Conservation (phyloP, 2,113 vertebrate species). For the Pangasianodon hypophthalmus region DNA sequence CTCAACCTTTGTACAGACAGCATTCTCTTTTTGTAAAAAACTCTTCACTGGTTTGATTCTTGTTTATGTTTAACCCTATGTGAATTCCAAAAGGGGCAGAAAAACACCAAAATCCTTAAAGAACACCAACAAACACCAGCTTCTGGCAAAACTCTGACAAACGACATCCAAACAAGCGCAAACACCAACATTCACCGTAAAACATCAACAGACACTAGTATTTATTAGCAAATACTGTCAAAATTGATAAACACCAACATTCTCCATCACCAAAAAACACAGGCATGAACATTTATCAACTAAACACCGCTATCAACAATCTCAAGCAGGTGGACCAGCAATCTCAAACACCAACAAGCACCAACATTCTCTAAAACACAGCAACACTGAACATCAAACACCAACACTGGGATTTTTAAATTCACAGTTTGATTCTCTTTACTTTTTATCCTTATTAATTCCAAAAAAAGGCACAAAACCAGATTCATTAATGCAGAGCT, state of each 20-base stretch:
- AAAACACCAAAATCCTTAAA: too few species aligned
- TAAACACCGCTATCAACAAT: too few species aligned
- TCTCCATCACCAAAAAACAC: neutral
- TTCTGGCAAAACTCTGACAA: neutral
- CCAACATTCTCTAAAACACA: neutral
- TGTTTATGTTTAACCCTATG: too few species aligned
- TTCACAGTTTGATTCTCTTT: neutral
- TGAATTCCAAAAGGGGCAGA: neutral
- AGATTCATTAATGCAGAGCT: neutral
- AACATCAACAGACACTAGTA: too few species aligned
- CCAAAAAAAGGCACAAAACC: neutral
- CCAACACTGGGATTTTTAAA: neutral
- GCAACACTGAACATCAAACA: neutral
- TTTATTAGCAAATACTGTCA: too few species aligned
- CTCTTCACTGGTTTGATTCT: too few species aligned
- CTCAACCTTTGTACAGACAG: too few species aligned
- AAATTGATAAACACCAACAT: too few species aligned
- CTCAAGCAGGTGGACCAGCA: too few species aligned
- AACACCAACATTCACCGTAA: too few species aligned
- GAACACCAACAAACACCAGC: neutral
- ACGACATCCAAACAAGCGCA: neutral
- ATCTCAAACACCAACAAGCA: neutral
- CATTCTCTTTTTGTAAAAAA: too few species aligned
- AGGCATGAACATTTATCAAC: neutral
- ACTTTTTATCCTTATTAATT: neutral